Evolutionary conservation across 2,888 invertebrate genomes (phyloP), one percentile per base, ranked within the genome.

Genomic region (Lissocephala sabroskyi): DNA sequence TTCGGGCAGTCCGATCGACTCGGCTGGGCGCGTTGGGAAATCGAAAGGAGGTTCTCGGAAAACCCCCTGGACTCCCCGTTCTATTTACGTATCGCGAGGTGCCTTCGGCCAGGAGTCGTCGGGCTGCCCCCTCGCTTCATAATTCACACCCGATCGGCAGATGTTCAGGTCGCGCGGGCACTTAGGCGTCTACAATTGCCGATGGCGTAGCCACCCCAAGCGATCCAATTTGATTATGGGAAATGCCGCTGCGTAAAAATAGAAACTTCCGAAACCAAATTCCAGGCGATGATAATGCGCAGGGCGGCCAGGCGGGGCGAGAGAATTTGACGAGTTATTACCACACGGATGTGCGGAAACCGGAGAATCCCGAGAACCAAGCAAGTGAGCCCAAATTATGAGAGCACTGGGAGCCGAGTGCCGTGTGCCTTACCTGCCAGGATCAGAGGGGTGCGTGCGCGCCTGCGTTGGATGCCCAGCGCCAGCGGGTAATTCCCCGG

Each of bases 271-370:
- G 47, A 51, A 50, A 52, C 57, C 42, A 40, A 67, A 59, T 63
- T 51, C 56, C 60, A 45, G 48, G 53, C 53, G 49, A 55, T 57
- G 52, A 45, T 55, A 48, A 59, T 65, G 30, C 33, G 23, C 39
- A 19, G 19, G 41, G 33, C n/a, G 30, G 4, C 16, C 10, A 28
- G 7, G 39, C 9, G 19, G 16, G 37, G 28, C 55, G 43, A 36
- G 58, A 56, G 49, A 56, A 46, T 59, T 63, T 62, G 65, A 65
- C 61, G 67, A 79, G 68, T 74, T 79, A 79, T 79, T 77, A 63
- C 65, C 56, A 63, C 43, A 49, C 49, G 56, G 51, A 39, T 59
- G 65, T 45, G 40, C 29, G 45, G 65, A 50, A 65, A 67, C 45
- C 43, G 45, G 64, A 63, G 67, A 55, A 59, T 59, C 63, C 53